phyloP scores from a whole-genome alignment of 1,140 invertebrate genomes.

The Dendroctonus ponderosae region DNA sequence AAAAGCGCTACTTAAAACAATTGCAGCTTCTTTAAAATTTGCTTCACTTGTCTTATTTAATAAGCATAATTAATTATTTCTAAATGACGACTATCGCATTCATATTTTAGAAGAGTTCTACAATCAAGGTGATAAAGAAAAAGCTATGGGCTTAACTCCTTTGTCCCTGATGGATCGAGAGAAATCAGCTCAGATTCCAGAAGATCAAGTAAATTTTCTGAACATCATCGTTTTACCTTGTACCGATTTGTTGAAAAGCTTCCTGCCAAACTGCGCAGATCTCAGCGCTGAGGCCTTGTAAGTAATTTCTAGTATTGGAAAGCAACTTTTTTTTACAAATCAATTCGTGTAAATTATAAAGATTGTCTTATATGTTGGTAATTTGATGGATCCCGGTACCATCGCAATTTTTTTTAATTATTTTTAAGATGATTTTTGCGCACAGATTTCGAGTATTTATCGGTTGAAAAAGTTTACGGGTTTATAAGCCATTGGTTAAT shows the following conservation, averaged over 20 bases:
- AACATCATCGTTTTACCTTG: constrained; percentile 57
- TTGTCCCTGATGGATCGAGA: constrained; percentile 59
- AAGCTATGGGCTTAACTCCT: constrained; percentile 55
- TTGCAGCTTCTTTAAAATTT: not conserved
- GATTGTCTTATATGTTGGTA: constrained; percentile 1
- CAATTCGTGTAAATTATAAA: constrained; percentile 1
- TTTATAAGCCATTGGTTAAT: no score
- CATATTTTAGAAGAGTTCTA: constrained; percentile 45
- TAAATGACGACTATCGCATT: constrained; percentile 14
- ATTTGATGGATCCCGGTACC: no score
- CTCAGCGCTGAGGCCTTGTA: constrained; percentile 40
- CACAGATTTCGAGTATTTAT: no score
- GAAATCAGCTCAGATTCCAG: constrained; percentile 54
- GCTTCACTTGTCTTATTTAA: not conserved
- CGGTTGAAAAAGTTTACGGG: no score
- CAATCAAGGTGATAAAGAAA: constrained; percentile 56
- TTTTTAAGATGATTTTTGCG: no score
- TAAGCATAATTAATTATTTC: not conserved
- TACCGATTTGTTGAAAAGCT: constrained; percentile 51
- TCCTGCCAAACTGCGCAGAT: constrained; percentile 52
- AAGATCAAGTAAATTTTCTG: constrained; percentile 60
- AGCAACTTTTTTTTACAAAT: not conserved
- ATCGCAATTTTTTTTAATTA: no score
- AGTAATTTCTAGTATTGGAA: not conserved
- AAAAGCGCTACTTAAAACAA: no score